Evolutionary conservation across 2,888 invertebrate genomes (phyloP).

Genomic region (Apeira syringaria): DNA sequence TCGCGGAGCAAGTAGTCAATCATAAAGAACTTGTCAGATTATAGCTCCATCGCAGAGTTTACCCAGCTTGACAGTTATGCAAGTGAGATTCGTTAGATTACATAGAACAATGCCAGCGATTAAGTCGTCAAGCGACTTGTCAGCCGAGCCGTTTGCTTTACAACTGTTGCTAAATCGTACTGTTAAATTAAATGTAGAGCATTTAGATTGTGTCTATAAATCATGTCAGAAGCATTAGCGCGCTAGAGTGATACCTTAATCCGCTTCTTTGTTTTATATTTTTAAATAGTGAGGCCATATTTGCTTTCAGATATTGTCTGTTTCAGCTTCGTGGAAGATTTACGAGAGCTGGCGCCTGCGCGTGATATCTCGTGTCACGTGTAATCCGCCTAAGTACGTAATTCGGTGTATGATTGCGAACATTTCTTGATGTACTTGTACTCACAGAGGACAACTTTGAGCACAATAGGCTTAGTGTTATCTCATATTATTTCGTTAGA

Average conservation of each 20-base stretch:
- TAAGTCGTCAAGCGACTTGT: slow-evolving; percentile 75
- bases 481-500: slow-evolving; percentile 65
- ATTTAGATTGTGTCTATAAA: slow-evolving; percentile 70
- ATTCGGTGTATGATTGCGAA: slow-evolving; percentile 79
- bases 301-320: slow-evolving; percentile 79
- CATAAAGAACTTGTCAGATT: slow-evolving; percentile 74
- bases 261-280: slow-evolving; percentile 80
- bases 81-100: slow-evolving; percentile 77
- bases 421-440: slow-evolving; percentile 57
- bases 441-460: slow-evolving; percentile 66
- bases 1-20: slow-evolving; percentile 67
- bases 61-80: slow-evolving; percentile 75
- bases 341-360: slow-evolving; percentile 75
- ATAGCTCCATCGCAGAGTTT: slow-evolving; percentile 62
- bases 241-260: slow-evolving; percentile 76
- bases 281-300: slow-evolving; percentile 82
- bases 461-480: slow-evolving; percentile 74
- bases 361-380: slow-evolving; percentile 75
- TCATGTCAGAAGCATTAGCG: slow-evolving; percentile 75
- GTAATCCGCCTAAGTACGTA: slow-evolving; percentile 78
- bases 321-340: slow-evolving; percentile 74
- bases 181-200: slow-evolving; percentile 67
- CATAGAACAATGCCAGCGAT: slow-evolving; percentile 76
- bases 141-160: slow-evolving; percentile 52
- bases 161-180: slow-evolving; percentile 74